These are phyloP conservation scores for Sylvia borin DNA, from an alignment of 2,797 vertebrate genomes.

Conservation along the genomic window DNA sequence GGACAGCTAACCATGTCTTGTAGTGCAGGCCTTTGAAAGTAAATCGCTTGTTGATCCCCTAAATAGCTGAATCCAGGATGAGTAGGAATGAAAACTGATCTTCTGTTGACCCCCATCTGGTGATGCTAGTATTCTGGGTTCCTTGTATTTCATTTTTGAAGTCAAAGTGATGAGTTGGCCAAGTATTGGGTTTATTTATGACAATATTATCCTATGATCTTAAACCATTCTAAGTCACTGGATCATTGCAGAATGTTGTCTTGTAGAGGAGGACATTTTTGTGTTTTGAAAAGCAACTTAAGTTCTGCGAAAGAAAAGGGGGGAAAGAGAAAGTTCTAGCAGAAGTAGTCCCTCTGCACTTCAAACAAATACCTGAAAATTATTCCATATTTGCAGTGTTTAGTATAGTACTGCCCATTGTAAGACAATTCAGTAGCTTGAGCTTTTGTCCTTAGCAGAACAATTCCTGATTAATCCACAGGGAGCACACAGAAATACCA, in stretches of 20 bases:
- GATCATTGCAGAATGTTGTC: not conserved
- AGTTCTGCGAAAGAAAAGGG: not conserved
- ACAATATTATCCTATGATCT: rapidly evolving
- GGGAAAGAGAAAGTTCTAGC: not conserved
- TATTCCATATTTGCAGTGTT: not conserved
- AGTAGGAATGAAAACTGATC: not conserved
- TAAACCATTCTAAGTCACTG: not conserved
- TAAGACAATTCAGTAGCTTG: not conserved
- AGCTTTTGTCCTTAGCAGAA: not conserved
- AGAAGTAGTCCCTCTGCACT: not conserved
- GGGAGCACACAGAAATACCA: not conserved
- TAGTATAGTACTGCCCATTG: not conserved
- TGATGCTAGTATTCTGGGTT: not conserved
- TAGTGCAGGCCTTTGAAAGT: not conserved
- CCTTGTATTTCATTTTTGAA: constrained; percentile 1
- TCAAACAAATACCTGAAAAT: not conserved
- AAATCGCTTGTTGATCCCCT: not conserved
- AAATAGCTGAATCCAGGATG: not conserved
- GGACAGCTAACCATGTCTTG: not conserved
- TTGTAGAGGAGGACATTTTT: not conserved
- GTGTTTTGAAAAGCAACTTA: not conserved
- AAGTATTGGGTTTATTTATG: not conserved
- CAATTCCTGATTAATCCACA: not conserved
- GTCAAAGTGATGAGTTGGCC: not conserved
- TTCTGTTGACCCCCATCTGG: not conserved